Base-by-base conservation (phyloP, 92 coral and sea anemone species). In the Galaxea fascicularis region DNA sequence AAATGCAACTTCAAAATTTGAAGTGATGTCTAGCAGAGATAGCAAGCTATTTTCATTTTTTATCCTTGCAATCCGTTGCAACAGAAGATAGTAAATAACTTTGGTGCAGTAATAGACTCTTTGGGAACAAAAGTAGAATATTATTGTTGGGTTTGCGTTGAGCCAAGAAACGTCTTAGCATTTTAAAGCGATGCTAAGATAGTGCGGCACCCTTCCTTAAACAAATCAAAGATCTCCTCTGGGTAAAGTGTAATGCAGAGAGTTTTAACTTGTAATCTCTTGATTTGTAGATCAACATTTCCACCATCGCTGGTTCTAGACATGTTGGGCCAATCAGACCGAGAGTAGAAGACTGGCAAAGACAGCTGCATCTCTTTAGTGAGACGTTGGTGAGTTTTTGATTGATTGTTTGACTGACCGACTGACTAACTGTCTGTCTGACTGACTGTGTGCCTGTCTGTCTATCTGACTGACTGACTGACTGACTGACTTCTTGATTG, bases 251-350 rank as follows among this genome's bases (percentile, higher is more conserved):
- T 44, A 54, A 28, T n/a, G 39, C 10, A 24, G 67, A 29, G 3
- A 35, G 2, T 35, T 35, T 35, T 35, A 35, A 35, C 41, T 2
- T 35, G 41, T 35, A 35, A 6, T 35, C 60, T 20, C 14, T 57
- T 54, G 18, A 0, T 78, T 57, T 89, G 21, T 46, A 96, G 98
- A 95, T 96, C 75, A 96, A 96, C 80, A 91, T 96, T 28, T 96
- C 99, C 0, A 96, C 99, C 21, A 96, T 96, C 25, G 99, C 99
- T 26, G 99, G 99, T 41, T 96, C 99, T 18, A 95, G 99, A 53
- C 99, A 96, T 52, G 99, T 96, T 47, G 99, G 99, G 14, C 99
- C 99, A 58, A 96, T 96, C 82, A 85, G 94, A 85, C 97, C 98
- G 25, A 82, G 99, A 70, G 99, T 96, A 10, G 99, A 96, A 71